Evolutionary conservation across 2,797 vertebrate genomes (phyloP).

Genomic region (Corythornis leucogaster): DNA sequence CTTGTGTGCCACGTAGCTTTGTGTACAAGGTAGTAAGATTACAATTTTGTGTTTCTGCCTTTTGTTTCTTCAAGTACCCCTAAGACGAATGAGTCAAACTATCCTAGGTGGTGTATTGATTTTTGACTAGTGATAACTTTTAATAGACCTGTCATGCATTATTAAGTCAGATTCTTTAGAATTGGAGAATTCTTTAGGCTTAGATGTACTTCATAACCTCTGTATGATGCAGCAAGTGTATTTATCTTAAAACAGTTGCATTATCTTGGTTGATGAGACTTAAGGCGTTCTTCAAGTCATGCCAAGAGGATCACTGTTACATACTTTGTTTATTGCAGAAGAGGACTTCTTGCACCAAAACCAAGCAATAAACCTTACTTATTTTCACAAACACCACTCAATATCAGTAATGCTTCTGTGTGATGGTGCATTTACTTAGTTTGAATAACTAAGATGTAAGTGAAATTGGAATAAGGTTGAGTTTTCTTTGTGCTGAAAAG

Average conservation of each 20-base stretch:
- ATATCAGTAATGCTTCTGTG: neutral
- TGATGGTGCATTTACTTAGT: neutral
- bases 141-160: conserved; percentile 42
- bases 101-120: conserved; percentile 20
- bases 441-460: neutral
- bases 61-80: neutral
- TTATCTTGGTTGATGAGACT: conserved; percentile 18
- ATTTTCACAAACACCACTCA: neutral
- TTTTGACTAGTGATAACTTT: conserved; percentile 48
- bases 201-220: neutral
- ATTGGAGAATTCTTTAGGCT: conserved; percentile 11
- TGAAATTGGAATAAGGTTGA: neutral
- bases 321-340: neutral
- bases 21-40: neutral
- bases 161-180: conserved; percentile 33
- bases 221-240: neutral
- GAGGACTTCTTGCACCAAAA: neutral
- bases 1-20: accelerated
- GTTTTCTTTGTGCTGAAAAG: neutral
- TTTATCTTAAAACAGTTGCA: neutral
- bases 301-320: neutral
- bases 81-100: neutral
- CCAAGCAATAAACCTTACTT: neutral
- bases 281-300: neutral
- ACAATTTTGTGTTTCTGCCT: neutral